phyloP scores from a whole-genome alignment of 2,113 vertebrate species.

The Coracopsis vasa region DNA sequence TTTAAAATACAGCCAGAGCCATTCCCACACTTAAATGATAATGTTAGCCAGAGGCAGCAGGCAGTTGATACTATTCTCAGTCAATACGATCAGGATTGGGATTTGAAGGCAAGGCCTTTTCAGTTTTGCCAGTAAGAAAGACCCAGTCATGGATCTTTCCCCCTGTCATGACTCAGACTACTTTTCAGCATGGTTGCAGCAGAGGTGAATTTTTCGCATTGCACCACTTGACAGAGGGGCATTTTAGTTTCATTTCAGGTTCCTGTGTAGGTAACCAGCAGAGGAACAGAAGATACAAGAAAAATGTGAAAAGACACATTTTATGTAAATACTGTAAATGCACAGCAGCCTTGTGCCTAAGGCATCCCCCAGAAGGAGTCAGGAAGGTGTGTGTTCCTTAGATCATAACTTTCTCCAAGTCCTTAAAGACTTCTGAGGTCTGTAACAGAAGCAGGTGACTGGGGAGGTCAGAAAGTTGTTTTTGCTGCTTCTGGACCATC shows the following conservation, averaged over 20 bases:
- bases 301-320: background rate
- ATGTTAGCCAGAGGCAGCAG: background rate
- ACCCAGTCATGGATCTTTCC: background rate
- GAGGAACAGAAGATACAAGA: background rate
- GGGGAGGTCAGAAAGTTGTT: background rate
- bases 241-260: background rate
- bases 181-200: background rate
- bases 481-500: background rate
- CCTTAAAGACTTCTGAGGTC: background rate
- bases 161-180: background rate
- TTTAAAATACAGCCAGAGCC: background rate
- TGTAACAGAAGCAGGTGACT: background rate
- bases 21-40: background rate
- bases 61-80: background rate
- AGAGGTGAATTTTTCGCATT: background rate
- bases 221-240: background rate
- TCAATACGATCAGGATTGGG: background rate
- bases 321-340: background rate
- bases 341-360: background rate
- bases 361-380: background rate
- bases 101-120: background rate
- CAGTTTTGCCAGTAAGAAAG: background rate
- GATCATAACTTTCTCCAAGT: background rate
- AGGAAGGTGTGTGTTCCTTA: background rate
- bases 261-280: background rate